Conservation (phyloP, 2,888 invertebrate species). For the Trichogramma evanescens region DNA sequence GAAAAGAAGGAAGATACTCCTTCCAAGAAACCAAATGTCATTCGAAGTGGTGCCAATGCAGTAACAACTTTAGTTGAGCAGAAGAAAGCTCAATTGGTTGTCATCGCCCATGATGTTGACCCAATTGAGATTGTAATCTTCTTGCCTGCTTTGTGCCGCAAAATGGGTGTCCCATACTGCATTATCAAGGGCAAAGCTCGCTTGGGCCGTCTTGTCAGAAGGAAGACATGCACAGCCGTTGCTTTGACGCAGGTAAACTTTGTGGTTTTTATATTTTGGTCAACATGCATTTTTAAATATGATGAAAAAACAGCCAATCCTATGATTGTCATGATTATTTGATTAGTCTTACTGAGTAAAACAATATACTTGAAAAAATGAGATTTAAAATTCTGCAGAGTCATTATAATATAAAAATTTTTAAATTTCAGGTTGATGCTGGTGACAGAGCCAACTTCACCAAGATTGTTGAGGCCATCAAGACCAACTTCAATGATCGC, state of each 20-base stretch:
- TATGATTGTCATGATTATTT: conserved; percentile 35
- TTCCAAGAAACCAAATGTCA: conserved; percentile 81
- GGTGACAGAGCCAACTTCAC: conserved; percentile 84
- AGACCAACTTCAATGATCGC: conserved; percentile 98
- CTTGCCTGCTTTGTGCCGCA: conserved; percentile 95
- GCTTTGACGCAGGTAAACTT: conserved; percentile 73
- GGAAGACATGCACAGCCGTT: conserved; percentile 89
- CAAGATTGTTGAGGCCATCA: conserved; percentile 90
- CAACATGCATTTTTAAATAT: conserved; percentile 24
- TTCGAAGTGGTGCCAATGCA: conserved; percentile 84
- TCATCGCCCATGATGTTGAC: conserved; percentile 98
- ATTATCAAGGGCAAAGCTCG: conserved; percentile 98
- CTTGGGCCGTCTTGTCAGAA: conserved; percentile 86
- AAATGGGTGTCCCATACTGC: conserved; percentile 99
- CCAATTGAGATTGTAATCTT: conserved; percentile 98
- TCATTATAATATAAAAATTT: background rate
- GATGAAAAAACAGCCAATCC: conserved; percentile 44
- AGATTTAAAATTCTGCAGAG: background rate
- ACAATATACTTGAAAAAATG: too few species aligned
- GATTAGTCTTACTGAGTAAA: conserved; percentile 10
- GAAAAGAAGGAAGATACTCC: conserved; percentile 88
- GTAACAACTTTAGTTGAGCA: conserved; percentile 93
- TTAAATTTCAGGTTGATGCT: conserved; percentile 59
- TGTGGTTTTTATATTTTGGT: background rate
- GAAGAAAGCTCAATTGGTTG: conserved; percentile 96